Conservation (phyloP, 2,113 vertebrate genomes). For the Ptilorrhoa leucosticta region DNA sequence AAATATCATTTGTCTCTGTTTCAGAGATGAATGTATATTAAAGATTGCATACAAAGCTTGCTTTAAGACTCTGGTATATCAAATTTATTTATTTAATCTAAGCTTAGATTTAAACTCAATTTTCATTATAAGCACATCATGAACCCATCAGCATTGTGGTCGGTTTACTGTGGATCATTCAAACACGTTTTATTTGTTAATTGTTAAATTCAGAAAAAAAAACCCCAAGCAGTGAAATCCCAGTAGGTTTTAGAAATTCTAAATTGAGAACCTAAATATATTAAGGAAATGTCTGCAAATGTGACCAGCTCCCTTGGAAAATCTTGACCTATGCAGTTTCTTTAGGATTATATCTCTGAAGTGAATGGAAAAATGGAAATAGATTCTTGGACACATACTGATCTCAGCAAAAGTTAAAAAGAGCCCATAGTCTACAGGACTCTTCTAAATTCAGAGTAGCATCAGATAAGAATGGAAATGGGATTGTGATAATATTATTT, state of each 20-base stretch:
- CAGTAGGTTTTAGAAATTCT: not conserved
- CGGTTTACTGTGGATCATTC: not conserved
- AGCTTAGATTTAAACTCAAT: not conserved
- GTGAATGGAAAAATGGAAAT: not conserved
- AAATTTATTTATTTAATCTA: not conserved
- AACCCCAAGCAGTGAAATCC: not conserved
- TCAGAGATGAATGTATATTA: not conserved
- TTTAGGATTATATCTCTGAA: not conserved
- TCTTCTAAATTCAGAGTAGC: not conserved
- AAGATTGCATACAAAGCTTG: not conserved
- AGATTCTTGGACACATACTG: not conserved
- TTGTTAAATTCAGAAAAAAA: not conserved
- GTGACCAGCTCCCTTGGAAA: not conserved
- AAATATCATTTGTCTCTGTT: not conserved
- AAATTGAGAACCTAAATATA: not conserved
- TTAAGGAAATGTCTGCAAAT: not conserved
- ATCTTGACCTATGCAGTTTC: not conserved
- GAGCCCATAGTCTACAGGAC: not conserved
- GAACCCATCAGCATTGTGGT: not conserved
- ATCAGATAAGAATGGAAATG: not conserved
- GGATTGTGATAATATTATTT: not conserved
- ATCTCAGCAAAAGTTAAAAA: not conserved
- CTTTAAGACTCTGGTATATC: not conserved
- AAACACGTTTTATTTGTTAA: not conserved
- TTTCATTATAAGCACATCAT: not conserved